Evolutionary conservation across 2,888 invertebrate genomes (phyloP).

Genomic region (Tuberolachnus salignus): DNA sequence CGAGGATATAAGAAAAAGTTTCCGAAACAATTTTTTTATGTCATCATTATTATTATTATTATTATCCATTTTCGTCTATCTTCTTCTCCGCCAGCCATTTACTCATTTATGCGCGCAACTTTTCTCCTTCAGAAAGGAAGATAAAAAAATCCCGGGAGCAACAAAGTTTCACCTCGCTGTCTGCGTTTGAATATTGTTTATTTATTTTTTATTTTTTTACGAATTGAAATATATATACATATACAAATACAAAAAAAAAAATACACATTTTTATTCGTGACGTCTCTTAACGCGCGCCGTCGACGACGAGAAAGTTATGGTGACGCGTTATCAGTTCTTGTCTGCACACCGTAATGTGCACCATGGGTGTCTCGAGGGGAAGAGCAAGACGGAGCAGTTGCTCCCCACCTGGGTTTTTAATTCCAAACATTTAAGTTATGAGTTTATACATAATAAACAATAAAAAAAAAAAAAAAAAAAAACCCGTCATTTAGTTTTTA

Average conservation of each 20-base stretch:
- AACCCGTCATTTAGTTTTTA: no score
- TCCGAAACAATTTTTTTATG: conserved; percentile 33
- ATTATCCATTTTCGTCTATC: conserved; percentile 51
- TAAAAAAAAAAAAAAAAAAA: no score
- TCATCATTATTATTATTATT: conserved; percentile 31
- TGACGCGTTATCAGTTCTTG: not conserved
- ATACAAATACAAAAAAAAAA: conserved; percentile 23
- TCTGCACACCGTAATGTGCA: not conserved
- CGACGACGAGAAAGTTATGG: conserved; percentile 6
- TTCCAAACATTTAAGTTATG: no score
- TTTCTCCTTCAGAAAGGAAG: conserved; percentile 17
- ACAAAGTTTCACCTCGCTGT: conserved; percentile 45
- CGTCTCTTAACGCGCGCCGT: not conserved
- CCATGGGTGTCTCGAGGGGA: not conserved
- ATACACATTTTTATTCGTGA: conserved; percentile 28
- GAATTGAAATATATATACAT: conserved; percentile 22
- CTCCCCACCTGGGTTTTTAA: no score
- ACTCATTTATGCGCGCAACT: conserved; percentile 27
- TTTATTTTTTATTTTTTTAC: conserved; percentile 46
- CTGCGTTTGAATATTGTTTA: conserved; percentile 40
- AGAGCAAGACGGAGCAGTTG: no score
- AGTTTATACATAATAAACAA: no score
- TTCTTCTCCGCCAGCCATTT: not conserved
- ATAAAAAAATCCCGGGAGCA: conserved; percentile 43
- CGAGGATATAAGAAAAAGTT: conserved; percentile 29